Conservation (phyloP, 1,140 invertebrate genomes). For the Armadillidium nasatum region DNA sequence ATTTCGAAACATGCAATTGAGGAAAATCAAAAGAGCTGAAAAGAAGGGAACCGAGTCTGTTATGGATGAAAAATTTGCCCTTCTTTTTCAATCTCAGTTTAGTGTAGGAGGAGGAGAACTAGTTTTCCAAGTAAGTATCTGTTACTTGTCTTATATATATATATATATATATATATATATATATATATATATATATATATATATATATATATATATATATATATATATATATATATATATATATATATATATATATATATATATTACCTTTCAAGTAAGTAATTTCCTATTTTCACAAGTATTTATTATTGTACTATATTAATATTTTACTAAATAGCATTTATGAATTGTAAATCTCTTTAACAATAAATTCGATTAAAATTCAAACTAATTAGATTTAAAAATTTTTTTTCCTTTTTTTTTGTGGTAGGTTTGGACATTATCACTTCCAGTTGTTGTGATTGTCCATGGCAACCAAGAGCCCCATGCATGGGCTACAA, state of each 20-base stretch:
- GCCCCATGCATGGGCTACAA: constrained; percentile 92
- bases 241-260: no score
- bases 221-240: no score
- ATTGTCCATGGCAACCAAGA: constrained; percentile 98
- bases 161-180: constrained; percentile 19
- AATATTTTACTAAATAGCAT: no score
- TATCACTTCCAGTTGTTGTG: constrained; percentile 93
- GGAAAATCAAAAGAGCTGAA: constrained; percentile 88
- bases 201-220: constrained; percentile 13
- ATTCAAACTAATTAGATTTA: no score
- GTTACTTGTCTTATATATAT: background rate
- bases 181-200: constrained; percentile 12
- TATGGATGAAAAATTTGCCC: constrained; percentile 95
- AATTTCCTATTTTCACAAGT: no score
- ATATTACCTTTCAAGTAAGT: no score
- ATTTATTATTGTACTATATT: constrained; percentile 17
- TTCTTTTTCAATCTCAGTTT: constrained; percentile 88
- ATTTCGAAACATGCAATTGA: constrained; percentile 87
- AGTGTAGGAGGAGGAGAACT: constrained; percentile 85
- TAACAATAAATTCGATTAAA: no score
- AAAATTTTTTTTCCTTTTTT: constrained; percentile 28
- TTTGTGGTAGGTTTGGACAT: constrained; percentile 69
- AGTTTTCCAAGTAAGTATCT: constrained; percentile 67
- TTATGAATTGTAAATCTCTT: no score
- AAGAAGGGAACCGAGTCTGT: constrained; percentile 93